Percentiles rank a stretch among this genome's conserved stretches.
phyloP scores from a whole-genome alignment of 2,888 invertebrate species.

The Trichacis sp. region DNA sequence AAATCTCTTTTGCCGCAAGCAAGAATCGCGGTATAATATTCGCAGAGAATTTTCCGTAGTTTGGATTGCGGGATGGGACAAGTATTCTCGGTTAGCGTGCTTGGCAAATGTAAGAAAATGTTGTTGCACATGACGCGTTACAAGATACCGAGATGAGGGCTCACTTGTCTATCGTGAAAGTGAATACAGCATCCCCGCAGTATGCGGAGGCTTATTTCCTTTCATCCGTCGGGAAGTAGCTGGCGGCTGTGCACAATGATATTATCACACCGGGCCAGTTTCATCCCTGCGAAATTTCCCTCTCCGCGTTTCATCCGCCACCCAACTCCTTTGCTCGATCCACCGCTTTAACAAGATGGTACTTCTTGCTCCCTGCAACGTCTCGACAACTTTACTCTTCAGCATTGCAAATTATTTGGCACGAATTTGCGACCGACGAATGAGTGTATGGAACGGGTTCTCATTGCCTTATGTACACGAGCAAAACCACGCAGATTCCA shows the following conservation, averaged over 20 bases:
- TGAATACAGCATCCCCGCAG: constrained; percentile 3
- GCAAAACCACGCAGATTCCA: no score
- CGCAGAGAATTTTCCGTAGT: no score
- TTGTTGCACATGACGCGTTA: constrained; percentile 21
- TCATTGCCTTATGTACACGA: no score
- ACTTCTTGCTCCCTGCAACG: constrained; percentile 41
- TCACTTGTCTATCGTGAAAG: constrained; percentile 10
- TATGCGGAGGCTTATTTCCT: constrained; percentile 9
- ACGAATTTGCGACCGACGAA: constrained; percentile 52
- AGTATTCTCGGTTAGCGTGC: constrained; percentile 8
- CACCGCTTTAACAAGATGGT: constrained; percentile 26
- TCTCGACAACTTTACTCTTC: constrained; percentile 62
- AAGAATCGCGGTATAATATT: background rate
- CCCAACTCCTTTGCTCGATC: constrained; percentile 5
- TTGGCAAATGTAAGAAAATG: constrained; percentile 22
- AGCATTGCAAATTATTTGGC: constrained; percentile 66
- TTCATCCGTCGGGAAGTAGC: background rate
- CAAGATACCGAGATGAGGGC: constrained; percentile 16
- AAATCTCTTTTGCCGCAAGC: no score
- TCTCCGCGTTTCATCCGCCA: background rate
- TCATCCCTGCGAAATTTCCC: no score
- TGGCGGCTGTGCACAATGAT: constrained; percentile 15
- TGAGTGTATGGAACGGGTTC: no score
- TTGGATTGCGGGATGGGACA: no score
- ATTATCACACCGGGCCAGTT: constrained; percentile 13